These are phyloP conservation scores for Proteles cristata DNA, from an alignment of 2,113 vertebrate species.

Conservation along the genomic window DNA sequence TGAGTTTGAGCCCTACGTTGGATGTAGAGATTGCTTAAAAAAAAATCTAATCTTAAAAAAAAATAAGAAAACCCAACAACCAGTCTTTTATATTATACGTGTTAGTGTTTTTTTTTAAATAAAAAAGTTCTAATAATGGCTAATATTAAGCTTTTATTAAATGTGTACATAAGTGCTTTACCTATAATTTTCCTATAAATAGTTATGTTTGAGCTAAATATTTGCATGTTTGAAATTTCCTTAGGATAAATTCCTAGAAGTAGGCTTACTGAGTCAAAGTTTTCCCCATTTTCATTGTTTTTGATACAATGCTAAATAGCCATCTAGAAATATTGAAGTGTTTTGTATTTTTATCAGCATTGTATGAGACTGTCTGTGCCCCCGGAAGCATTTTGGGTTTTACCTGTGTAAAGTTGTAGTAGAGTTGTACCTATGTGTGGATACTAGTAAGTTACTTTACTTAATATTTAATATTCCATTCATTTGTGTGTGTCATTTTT, in stretches of 20 bases:
- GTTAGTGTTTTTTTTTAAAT: neutral
- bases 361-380: neutral
- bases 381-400: neutral
- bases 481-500: neutral
- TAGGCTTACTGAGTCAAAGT: neutral
- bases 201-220: neutral
- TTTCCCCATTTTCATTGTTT: slow-evolving; percentile 16
- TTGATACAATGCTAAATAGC: neutral
- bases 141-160: neutral
- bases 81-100: neutral
- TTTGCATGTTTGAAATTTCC: slow-evolving; percentile 6
- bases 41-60: neutral
- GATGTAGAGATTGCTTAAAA: no score
- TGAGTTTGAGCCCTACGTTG: no score
- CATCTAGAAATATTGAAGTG: neutral
- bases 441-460: neutral
- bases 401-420: neutral
- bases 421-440: neutral
- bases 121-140: neutral
- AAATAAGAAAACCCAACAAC: neutral
- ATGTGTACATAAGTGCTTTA: neutral
- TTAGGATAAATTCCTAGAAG: slow-evolving; percentile 6
- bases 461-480: neutral
- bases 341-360: neutral
- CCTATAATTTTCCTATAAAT: neutral